A percentile compares a stretch with the other conserved stretches of the same genome.
phyloP scores from a whole-genome alignment of 2,888 invertebrate genomes.

The Tipula helvola region DNA sequence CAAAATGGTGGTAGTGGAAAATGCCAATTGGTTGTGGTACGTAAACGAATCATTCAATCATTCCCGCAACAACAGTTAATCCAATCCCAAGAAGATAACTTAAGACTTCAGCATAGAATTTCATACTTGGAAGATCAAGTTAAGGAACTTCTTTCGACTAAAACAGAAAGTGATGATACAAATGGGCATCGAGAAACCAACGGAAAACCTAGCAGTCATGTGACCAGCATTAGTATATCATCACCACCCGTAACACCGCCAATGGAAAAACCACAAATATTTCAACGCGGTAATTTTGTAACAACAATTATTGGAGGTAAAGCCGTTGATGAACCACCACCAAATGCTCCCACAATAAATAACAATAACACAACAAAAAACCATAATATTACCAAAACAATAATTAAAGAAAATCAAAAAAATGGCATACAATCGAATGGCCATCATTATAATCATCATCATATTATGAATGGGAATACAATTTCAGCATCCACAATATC shows the following conservation, averaged over 20 bases:
- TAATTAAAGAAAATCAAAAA: conserved; percentile 28
- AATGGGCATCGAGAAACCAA: conserved; percentile 5
- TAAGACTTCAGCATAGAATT: conserved; percentile 73
- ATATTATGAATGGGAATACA: conserved; percentile 19
- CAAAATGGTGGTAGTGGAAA: conserved; percentile 22
- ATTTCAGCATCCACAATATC: conserved; percentile 34
- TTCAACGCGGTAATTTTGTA: conserved; percentile 69
- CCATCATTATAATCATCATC: conserved; percentile 14
- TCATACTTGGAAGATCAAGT: conserved; percentile 85
- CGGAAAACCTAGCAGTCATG: conserved; percentile 33
- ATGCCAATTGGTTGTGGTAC: conserved; percentile 31
- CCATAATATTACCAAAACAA: conserved; percentile 27
- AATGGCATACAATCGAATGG: conserved; percentile 16
- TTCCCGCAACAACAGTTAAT: conserved; percentile 33
- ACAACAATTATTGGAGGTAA: conserved; percentile 52
- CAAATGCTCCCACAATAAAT: not conserved
- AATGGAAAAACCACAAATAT: conserved; percentile 46
- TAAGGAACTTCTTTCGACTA: conserved; percentile 40
- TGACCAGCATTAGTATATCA: conserved; percentile 59
- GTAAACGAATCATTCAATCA: conserved; percentile 21
- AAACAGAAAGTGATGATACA: conserved; percentile 15
- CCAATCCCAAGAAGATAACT: conserved; percentile 57
- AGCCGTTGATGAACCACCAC: conserved; percentile 23
- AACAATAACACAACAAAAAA: not conserved
- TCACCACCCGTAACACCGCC: conserved; percentile 43